Evolutionary conservation across 2,797 vertebrate species (phyloP).

Genomic region (Chelon auratus): DNA sequence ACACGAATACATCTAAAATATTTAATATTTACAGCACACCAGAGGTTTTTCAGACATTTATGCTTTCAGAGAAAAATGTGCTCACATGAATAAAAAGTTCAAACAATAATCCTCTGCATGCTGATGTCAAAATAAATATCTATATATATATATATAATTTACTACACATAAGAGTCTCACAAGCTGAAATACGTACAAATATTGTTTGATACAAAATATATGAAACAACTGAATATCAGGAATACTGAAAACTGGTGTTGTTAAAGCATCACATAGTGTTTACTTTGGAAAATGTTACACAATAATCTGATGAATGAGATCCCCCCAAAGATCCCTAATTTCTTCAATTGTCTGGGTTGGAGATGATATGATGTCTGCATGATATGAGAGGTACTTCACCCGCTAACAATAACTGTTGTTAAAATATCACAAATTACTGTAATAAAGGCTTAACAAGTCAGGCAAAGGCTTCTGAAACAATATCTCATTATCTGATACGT

Average conservation of each 20-base stretch:
- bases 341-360: slow-evolving; percentile 35
- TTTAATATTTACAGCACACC: slow-evolving; percentile 78
- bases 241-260: slow-evolving; percentile 51
- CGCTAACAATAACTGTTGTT: slow-evolving; percentile 54
- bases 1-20: slow-evolving; percentile 69
- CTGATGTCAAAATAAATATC: slow-evolving; percentile 90
- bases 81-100: slow-evolving; percentile 78
- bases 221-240: slow-evolving; percentile 69
- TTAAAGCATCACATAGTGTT: slow-evolving; percentile 58
- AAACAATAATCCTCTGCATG: slow-evolving; percentile 83
- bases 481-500: slow-evolving; percentile 53
- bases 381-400: slow-evolving; percentile 63
- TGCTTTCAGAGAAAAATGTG: slow-evolving; percentile 80
- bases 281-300: slow-evolving; percentile 47
- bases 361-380: slow-evolving; percentile 53
- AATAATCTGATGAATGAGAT: slow-evolving; percentile 47
- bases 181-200: slow-evolving; percentile 77
- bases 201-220: slow-evolving; percentile 86
- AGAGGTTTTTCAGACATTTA: slow-evolving; percentile 63
- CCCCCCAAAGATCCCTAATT: slow-evolving; percentile 30
- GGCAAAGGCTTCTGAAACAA: slow-evolving; percentile 51
- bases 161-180: slow-evolving; percentile 80
- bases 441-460: slow-evolving; percentile 61
- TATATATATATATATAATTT: slow-evolving; percentile 78
- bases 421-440: slow-evolving; percentile 62